Base-by-base conservation (phyloP, 2,888 invertebrate genomes). In the Epinotia ramella region DNA sequence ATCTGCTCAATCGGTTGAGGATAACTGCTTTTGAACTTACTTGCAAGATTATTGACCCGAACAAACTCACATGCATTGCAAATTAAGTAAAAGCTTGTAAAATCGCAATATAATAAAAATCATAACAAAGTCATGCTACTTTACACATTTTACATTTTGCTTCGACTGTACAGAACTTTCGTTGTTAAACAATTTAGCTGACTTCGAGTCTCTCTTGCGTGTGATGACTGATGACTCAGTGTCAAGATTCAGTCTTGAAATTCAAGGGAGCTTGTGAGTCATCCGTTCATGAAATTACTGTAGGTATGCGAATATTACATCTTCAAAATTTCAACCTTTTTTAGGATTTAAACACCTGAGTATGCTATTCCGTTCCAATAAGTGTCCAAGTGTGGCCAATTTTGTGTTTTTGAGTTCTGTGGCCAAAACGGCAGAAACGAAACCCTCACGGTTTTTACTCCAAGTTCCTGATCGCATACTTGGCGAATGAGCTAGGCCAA, bases 141-240 rank as follows among this genome's bases (percentile, higher is more conserved):
- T 49, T 16, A 7, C 53, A 49, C 13, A n/a, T 13, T 60, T 13
- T 28, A 12, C 33, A n/a, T n/a, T 63, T 64, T 44, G 3, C 9
- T 24, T n/a, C 16, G 70, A 74, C 59, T 74, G 74, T 70, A 74
- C 70, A 11, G 33, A 40, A 59, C 60, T 56, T 65, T 66, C 6
- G 16, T 7, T 56, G 56, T 53, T 73, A 53, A 40, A 74, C 18
- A 46, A 33, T 73, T 74, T 40, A 70, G 74, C 74, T 74, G 74
- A 74, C 64, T 64, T 9, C 33, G 40, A 40, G 40, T 40, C 40
- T 40, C 18, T 11, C 20, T n/a, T 64, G 59, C 70, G 69, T 69
- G 73, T 20, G 16, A 18, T 73, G 16, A n/a, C 69, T 20, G 16
- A 18, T 73, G 16, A n/a, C 69, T 69, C 74, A 74, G 46, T n/a